Base-by-base conservation (phyloP, 2,888 invertebrate species). In the Trypoxylon attenuatum region DNA sequence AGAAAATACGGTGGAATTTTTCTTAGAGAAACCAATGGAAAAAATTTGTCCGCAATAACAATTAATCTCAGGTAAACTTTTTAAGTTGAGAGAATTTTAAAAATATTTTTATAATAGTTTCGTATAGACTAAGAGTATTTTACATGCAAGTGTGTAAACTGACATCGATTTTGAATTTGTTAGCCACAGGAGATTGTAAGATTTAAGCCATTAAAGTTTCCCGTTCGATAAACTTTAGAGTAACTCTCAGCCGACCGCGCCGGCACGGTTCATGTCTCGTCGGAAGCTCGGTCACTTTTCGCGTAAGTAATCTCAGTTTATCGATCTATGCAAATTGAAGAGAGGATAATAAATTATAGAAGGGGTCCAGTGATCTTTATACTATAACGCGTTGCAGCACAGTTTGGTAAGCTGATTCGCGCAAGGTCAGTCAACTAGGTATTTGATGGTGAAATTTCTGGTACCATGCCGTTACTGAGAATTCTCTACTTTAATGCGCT, bases 321-420 rank as follows among this genome's bases (percentile, higher is more conserved):
- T 59, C 27, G 71, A 62, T 67, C 63, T 72, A 74, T 61, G 74
- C 56, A 73, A 70, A 74, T 75, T 45, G 38, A 27, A n/a, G 22
- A 5, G 47, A 45, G 41, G 41, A 45, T 33, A 52, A 60, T 57
- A 60, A 63, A 63, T 58, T 25, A 53, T 33, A 38, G 41, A 33
- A n/a, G 23, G 29, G 22, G 13, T 45, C 5, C 18, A 19, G 29
- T 55, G 60, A 73, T 57, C 54, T 41, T 57, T 39, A 13, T 19
- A 41, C n/a, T n/a, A n/a, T 54, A 64, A 29, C 54, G 27, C 16
- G 33, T 39, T 23, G 19, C 3, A 4, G 39, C 23, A 49, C 46
- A 50, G 25, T 18, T 21, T 16, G 22, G 19, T 21, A 19, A 39
- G 49, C 38, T 41, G 54, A 61, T 57, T 72, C 56, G 27, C 38